Evolutionary conservation across 2,797 vertebrate species (phyloP).

Genomic region (Xenopus petersii): DNA sequence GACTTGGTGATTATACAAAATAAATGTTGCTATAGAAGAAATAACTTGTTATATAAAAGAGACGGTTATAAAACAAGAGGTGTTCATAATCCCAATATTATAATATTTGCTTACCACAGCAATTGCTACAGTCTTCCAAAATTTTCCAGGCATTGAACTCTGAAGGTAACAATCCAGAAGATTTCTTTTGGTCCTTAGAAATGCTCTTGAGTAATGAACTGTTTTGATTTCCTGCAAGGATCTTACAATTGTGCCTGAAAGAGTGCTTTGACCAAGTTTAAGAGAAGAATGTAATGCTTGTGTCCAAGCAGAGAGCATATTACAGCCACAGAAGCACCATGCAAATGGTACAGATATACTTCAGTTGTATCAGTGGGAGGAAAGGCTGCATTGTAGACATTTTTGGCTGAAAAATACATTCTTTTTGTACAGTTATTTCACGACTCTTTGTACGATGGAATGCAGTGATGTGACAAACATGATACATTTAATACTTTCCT

Average conservation of each 20-base stretch:
- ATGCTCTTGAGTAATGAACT: neutral
- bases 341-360: slow-evolving; percentile 57
- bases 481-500: neutral
- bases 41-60: no score
- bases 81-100: neutral
- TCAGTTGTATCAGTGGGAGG: slow-evolving; percentile 63
- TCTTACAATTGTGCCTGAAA: slow-evolving; percentile 45
- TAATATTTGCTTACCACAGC: slow-evolving; percentile 61
- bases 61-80: neutral
- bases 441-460: slow-evolving; percentile 19
- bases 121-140: slow-evolving; percentile 67
- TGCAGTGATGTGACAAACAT: slow-evolving; percentile 17
- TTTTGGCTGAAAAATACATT: slow-evolving; percentile 61
- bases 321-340: slow-evolving; percentile 58
- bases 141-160: slow-evolving; percentile 62
- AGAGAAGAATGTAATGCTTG: slow-evolving; percentile 56
- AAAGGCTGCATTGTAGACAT: slow-evolving; percentile 64
- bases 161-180: slow-evolving; percentile 38
- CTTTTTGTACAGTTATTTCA: slow-evolving; percentile 49
- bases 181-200: neutral
- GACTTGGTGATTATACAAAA: no score
- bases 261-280: slow-evolving; percentile 53
- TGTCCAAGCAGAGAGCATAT: slow-evolving; percentile 52
- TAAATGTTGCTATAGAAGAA: no score
- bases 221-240: neutral